Conservation (phyloP, 2,888 invertebrate species). For the Caenorhabditis imperialis region DNA sequence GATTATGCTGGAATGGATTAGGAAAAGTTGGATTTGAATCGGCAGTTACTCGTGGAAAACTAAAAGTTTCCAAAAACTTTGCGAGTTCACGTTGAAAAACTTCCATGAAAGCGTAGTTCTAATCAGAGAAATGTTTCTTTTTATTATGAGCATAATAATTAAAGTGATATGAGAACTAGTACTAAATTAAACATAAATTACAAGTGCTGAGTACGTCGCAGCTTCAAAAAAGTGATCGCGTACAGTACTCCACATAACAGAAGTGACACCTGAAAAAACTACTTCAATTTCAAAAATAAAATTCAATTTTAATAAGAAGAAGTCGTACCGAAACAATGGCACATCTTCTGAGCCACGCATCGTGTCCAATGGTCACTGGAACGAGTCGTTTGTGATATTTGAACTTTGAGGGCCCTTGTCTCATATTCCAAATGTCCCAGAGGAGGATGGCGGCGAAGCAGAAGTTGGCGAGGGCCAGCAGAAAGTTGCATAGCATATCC, state of each 20-base stretch:
- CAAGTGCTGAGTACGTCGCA: neutral
- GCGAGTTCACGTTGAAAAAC: too few relatives aligned
- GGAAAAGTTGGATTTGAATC: too few relatives aligned
- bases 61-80: too few relatives aligned
- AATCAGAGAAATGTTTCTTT: too few relatives aligned
- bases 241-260: constrained; percentile 45
- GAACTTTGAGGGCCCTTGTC: constrained; percentile 13
- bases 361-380: constrained; percentile 52
- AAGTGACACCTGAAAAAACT: constrained; percentile 32
- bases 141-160: neutral
- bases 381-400: constrained; percentile 38
- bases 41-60: too few relatives aligned
- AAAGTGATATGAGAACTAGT: neutral
- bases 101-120: too few relatives aligned
- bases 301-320: neutral
- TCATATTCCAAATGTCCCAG: constrained; percentile 47
- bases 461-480: constrained; percentile 7
- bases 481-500: constrained; percentile 22
- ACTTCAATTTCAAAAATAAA: constrained; percentile 5
- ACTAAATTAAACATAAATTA: neutral
- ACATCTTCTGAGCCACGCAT: constrained; percentile 59
- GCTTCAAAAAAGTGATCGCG: constrained; percentile 49
- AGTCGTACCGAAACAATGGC: constrained; percentile 52
- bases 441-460: constrained; percentile 15
- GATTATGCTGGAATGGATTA: too few relatives aligned